A percentile compares a stretch with the other conserved stretches of the same genome.
These are phyloP conservation scores for Sebastolobus altivelis DNA, from an alignment of 2,797 vertebrate genomes.

Conservation along the genomic window DNA sequence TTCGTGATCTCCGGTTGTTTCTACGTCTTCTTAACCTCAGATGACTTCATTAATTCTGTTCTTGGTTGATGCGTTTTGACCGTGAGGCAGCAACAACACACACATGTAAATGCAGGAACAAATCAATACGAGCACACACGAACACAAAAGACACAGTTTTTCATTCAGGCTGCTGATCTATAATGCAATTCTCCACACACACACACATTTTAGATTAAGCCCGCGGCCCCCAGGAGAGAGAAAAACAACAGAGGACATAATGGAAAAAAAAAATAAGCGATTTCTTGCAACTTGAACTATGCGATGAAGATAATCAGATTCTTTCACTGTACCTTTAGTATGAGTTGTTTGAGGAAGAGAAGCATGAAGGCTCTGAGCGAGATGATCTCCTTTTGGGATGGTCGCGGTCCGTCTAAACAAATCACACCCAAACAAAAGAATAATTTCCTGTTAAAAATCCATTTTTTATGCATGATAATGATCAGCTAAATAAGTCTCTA, in stretches of 20 bases:
- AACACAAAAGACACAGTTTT: constrained; percentile 38
- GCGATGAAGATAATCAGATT: constrained; percentile 34
- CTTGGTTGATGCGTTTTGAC: constrained; percentile 20
- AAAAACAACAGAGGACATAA: constrained; percentile 51
- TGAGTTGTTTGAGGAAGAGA: constrained; percentile 98
- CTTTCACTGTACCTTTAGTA: constrained; percentile 90
- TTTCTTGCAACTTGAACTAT: constrained; percentile 43
- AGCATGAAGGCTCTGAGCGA: constrained; percentile 98
- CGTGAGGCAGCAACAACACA: not conserved
- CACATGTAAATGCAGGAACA: constrained; percentile 35
- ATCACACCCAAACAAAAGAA: constrained; percentile 55
- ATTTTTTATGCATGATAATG: constrained; percentile 36
- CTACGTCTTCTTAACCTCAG: constrained; percentile 37
- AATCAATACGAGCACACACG: constrained; percentile 43
- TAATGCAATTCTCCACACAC: constrained; percentile 60
- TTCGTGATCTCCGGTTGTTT: not conserved
- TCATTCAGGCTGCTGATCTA: constrained; percentile 53
- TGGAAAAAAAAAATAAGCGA: constrained; percentile 15
- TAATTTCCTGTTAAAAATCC: constrained; percentile 50
- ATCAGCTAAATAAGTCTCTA: constrained; percentile 28
- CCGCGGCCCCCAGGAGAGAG: constrained; percentile 4
- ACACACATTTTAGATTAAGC: constrained; percentile 48
- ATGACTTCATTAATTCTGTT: constrained; percentile 38
- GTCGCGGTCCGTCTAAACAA: constrained; percentile 93
- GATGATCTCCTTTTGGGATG: constrained; percentile 98